Evolutionary conservation across 2,888 invertebrate species (phyloP).

Genomic region (Trissonchulus latispiculum): DNA sequence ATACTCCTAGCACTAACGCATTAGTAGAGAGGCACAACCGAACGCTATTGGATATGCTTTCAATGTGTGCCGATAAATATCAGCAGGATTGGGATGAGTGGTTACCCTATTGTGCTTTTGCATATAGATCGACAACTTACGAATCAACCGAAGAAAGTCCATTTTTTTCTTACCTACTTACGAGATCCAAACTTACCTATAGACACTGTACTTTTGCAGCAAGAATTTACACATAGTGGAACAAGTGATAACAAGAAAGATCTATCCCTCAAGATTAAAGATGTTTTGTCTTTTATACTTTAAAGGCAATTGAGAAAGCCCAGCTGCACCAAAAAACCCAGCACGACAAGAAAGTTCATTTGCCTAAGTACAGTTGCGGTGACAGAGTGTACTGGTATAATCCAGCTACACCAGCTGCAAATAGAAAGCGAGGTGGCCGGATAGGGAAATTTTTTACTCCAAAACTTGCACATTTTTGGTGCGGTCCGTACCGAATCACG

Average conservation of each 20-base stretch:
- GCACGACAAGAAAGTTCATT: background rate
- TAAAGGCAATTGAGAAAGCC: background rate
- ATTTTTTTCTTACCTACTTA: background rate
- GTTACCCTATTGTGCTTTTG: constrained; percentile 29
- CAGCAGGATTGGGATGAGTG: constrained; percentile 34
- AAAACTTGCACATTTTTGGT: background rate
- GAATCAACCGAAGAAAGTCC: background rate
- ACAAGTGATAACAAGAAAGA: background rate
- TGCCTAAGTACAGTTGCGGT: background rate
- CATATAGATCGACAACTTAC: constrained; percentile 26
- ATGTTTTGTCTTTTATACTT: background rate
- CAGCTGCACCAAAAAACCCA: background rate
- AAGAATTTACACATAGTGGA: background rate
- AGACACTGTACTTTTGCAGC: background rate
- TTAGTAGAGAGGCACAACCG: constrained; percentile 32
- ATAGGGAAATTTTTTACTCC: background rate
- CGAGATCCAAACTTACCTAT: background rate
- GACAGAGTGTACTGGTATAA: background rate
- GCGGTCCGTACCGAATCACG: background rate
- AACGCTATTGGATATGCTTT: constrained; percentile 30
- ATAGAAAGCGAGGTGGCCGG: background rate
- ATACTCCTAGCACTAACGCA: constrained; percentile 31
- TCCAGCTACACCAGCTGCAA: background rate
- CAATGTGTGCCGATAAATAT: constrained; percentile 28
- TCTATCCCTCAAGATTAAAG: background rate